A percentile compares a stretch with the other conserved stretches of the same genome.
These are phyloP conservation scores for Catalaphyllia jardinei DNA, from an alignment of 64 coral and sea anemone genomes.

Conservation along the genomic window DNA sequence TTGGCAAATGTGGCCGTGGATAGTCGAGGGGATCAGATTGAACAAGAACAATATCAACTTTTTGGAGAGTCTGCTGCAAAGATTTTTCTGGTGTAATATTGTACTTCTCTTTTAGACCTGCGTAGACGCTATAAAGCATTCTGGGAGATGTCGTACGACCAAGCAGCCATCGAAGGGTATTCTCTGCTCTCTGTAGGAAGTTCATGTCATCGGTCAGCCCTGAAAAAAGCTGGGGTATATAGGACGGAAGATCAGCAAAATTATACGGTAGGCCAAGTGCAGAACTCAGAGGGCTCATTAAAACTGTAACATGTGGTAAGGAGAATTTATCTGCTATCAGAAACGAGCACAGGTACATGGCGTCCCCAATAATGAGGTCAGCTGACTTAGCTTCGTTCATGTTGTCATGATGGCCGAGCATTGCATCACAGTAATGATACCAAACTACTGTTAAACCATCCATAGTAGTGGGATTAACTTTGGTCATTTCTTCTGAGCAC, in stretches of 20 bases:
- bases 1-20: neutral
- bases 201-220: neutral
- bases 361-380: slow-evolving; percentile 47
- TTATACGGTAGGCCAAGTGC: neutral
- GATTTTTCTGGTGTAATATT: slow-evolving; percentile 20
- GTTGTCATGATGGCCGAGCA: neutral
- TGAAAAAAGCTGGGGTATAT: neutral
- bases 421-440: neutral
- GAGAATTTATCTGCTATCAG: slow-evolving; percentile 48
- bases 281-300: neutral
- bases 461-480: neutral
- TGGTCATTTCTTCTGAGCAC: neutral
- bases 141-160: neutral
- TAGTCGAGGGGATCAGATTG: neutral
- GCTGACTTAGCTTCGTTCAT: slow-evolving; percentile 37
- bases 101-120: neutral
- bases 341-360: slow-evolving; percentile 32
- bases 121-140: neutral
- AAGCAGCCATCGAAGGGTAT: neutral
- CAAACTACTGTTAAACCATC: neutral
- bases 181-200: slow-evolving; percentile 13
- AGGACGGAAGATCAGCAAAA: neutral
- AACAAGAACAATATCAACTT: slow-evolving; percentile 5
- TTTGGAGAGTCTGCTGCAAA: neutral
- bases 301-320: slow-evolving; percentile 27